Evolutionary conservation across 2,797 vertebrate genomes (phyloP), one percentile per base, ranked within the genome.

Genomic region (Sebastes kiyomatsui): DNA sequence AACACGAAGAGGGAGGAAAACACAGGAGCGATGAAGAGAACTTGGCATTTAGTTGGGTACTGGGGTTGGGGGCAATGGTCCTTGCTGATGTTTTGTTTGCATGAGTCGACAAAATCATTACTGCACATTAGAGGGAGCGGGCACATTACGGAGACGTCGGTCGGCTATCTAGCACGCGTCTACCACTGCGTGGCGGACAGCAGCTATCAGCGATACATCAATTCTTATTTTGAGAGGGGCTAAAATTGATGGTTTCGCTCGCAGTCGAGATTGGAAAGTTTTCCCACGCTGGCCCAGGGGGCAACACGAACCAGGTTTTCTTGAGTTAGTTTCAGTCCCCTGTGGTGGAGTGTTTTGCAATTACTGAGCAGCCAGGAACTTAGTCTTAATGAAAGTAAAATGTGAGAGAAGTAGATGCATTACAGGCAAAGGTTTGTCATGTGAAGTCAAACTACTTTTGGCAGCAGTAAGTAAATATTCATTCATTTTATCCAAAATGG

Each of bases 81-180:
- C 77, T 84, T 77, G 82, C 56, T 86, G 74, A 83, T 81, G 76
- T 68, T 80, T 69, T 83, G 80, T 82, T 85, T 84, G 81, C 80
- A 79, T 83, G 75, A 82, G 65, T 87, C 74, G 73, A 55, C 68
- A 82, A 77, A 84, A 84, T 88, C 86, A 89, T 91, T 88, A 82
- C 25, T 13, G 71, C 67, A 76, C 67, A 62, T 72, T 78, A 80
- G 62, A 72, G 42, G 55, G 46, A 78, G 30, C 62, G 9, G 62
- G 38, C 38, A 67, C 77, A 85, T 81, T 82, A 75, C 7, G 1
- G 35, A 35, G 46, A 65, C 68, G 30, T 54, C 23, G 67, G 59
- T 42, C 23, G 25, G 79, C 67, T 61, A 33, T 82, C 70, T 4
- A 14, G 49, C 30, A 23, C 7, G 38, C 27, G 27, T 74, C 70